Evolutionary conservation across 2,888 invertebrate genomes (phyloP), one percentile per base, ranked within the genome.

Genomic region (Harpalus rufipes): DNA sequence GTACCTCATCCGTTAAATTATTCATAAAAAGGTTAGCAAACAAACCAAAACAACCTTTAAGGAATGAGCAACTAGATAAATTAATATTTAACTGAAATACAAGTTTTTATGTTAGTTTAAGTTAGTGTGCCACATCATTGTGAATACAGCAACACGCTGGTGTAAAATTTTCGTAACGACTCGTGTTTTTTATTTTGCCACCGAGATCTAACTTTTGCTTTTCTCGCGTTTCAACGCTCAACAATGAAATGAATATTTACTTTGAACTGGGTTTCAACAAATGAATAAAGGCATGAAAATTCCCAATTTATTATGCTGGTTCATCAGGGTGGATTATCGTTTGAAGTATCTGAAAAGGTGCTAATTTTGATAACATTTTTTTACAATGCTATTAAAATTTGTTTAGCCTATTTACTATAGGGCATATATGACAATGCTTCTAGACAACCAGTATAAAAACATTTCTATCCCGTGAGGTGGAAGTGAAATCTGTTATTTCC

Each of bases 241-340:
- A 32, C 65, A 65, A 65, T 65, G 65, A 65, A 65, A 65, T 65
- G 65, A 65, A 65, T 65, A 65, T 65, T 65, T 65, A n/a, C 65
- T 65, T 65, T 65, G 65, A 65, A 65, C 32, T 25, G 32, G n/a
- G 65, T 32, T n/a, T 65, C 65, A 25, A 65, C 65, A 25, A 32
- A 25, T 65, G 65, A 25, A 25, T 65, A 65, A 65, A 61, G 3
- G n/a, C 16, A 58, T 44, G 2, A 58, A 58, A 61, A 8, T 21
- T 1, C 39, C 65, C 32, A 32, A 32, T 65, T 65, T 32, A 65
- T 65, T 65, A 65, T 65, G n/a, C 14, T 25, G 44, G 44, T 44
- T 44, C 44, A 44, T 44, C 10, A 10, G 44, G 7, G 44, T 44
- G 21, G 21, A 21, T 44, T 44, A 10, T 44, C 44, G 8, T 44